These are phyloP conservation scores for Grammomys surdaster DNA, from an alignment of 2,113 vertebrate species.

Conservation along the genomic window DNA sequence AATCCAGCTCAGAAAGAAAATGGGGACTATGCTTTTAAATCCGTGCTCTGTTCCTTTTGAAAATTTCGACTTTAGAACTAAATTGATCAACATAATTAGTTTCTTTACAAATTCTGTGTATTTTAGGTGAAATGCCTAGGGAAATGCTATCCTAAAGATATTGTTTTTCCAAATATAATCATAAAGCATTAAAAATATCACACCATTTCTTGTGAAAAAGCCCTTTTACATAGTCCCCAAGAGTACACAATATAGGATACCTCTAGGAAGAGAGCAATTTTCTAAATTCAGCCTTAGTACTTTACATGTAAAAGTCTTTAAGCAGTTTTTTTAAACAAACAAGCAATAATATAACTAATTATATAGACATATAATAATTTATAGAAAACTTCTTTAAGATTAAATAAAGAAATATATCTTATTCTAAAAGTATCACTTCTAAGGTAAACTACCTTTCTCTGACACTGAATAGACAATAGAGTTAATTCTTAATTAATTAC, in stretches of 20 bases:
- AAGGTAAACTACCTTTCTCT: constrained; percentile 55
- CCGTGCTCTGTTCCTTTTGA: constrained; percentile 12
- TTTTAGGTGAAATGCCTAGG: constrained; percentile 25
- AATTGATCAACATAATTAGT: constrained; percentile 48
- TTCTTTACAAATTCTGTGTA: constrained; percentile 41
- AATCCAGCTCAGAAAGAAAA: constrained; percentile 36
- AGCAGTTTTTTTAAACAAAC: not conserved
- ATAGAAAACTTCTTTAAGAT: constrained; percentile 6
- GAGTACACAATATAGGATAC: constrained; percentile 5
- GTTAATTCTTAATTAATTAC: not conserved
- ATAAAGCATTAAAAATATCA: constrained; percentile 27
- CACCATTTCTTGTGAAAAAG: constrained; percentile 41
- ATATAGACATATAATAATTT: not conserved
- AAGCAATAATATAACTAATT: not conserved
- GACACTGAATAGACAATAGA: constrained; percentile 17
- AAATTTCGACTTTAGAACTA: constrained; percentile 30
- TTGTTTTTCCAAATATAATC: constrained; percentile 59
- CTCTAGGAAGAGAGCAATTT: constrained; percentile 49
- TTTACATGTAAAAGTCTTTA: constrained; percentile 39
- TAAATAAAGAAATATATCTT: constrained; percentile 11
- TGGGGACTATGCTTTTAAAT: constrained; percentile 2
- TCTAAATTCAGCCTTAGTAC: constrained; percentile 20
- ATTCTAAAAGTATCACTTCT: constrained; percentile 65
- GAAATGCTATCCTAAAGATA: constrained; percentile 46
- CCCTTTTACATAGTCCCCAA: not conserved